Base-by-base conservation (phyloP, 2,113 vertebrate species). In the Carassius auratus region DNA sequence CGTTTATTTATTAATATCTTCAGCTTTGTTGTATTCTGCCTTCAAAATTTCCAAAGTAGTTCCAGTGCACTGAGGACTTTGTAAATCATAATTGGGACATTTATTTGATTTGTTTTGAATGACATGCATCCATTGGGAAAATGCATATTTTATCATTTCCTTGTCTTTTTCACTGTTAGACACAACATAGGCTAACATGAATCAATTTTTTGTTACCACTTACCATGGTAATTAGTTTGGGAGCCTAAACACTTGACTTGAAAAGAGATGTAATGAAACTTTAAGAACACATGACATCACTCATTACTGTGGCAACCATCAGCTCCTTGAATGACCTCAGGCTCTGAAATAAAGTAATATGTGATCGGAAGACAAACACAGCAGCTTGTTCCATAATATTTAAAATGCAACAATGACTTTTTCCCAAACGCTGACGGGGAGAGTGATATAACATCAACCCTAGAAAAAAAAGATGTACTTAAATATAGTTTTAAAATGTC, bases 331-430 rank as follows among this genome's bases (percentile, higher is more conserved):
- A 38, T 1, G 1, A 62, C 48, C 48, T 55, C 81, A 12, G 21
- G 19, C 6, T 3, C 45, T 21, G 17, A 14, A 69, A 33, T 57
- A 59, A 52, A 19, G 81, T 50, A 19, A 73, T 57, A 45, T 15
- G 19, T 73, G 57, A 66, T 21, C 57, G 66, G 69, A 64, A 64
- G 74, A 79, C 82, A 89, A 88, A 91, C 87, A 88, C 86, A 86
- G 88, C 92, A 88, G 77, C 82, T 42, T 87, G 92, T 93, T 91
- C 92, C 93, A 92, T 88, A 91, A 92, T 90, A 93, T 86, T 84
- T 17, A 74, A 59, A 69, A 26, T 85, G 38, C 84, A 78, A n/a
- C 13, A 64, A 45, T 42, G 62, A 5, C 14, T 23, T 57, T 57
- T 12, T 14, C 57, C 61, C 13, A 12, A 57, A 45, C 10, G 4